Evolutionary conservation across 2,888 invertebrate genomes (phyloP), one percentile per base, ranked within the genome.

Genomic region (Macrosiphum euphorbiae): DNA sequence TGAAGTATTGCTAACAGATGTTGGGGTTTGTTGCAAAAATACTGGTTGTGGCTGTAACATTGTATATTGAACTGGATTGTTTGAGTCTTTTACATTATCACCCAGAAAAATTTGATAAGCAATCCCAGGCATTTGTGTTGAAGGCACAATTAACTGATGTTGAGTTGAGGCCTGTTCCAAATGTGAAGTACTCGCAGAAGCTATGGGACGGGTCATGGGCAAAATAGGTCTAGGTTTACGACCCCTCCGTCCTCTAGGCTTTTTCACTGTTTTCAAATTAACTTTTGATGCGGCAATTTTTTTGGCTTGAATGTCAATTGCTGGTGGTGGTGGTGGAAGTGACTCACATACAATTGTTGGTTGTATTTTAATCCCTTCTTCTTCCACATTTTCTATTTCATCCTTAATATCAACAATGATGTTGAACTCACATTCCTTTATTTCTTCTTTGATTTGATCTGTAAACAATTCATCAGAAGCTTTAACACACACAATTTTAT

Each of bases 211-310:
- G 16, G 84, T 61, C 94, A 94, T 94, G 3, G 94, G 94, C 52
- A 94, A 90, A 87, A 94, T 94, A n/a, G 90, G 85, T 87, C 94
- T 94, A 67, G 93, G 93, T 93, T 26, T 94, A 52, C 94, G 92
- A 44, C 92, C 88, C 28, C 41, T 24, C 35, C 78, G 50, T 44
- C 52, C 88, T 28, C 44, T 92, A n/a, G 88, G 67, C 20, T 92
- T 92, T 78, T 88, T 88, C 4, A 44, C 28, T 88, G 20, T 86
- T 50, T 24, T 86, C 0, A 20, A 78, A 35, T 35, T 16, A 58
- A 90, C 20, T 67, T 67, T 94, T 61, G 90, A 86, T 44, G 90
- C 67, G n/a, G n/a, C 13, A 50, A 67, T 11, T 90, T 90, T 94
- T 41, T 44, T 86, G 11, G 28, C 13, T 28, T 44, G 47, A 28